Conservation (phyloP, 1,140 invertebrate species). For the Drosophila watanabei region DNA sequence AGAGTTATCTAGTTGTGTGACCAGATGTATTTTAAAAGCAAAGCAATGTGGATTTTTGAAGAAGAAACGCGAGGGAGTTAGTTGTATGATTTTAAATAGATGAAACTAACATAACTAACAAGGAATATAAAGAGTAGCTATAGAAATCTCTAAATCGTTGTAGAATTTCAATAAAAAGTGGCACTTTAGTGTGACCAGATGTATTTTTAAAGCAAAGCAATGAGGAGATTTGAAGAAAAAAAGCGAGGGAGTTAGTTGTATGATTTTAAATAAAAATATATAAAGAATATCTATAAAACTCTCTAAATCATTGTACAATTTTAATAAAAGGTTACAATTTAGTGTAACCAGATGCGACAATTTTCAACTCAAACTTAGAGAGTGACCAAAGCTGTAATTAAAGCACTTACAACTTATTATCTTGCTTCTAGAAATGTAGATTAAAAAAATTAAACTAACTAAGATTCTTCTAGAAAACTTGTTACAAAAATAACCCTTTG, state of each 20-base stretch:
- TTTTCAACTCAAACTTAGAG: too few species aligned
- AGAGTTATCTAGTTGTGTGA: conserved; percentile 36
- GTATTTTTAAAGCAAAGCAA: too few species aligned
- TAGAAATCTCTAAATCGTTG: not conserved
- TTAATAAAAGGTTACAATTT: not conserved
- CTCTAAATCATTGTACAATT: not conserved
- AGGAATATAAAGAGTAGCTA: not conserved
- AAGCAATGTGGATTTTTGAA: not conserved
- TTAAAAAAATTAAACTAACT: not conserved
- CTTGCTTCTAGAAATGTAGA: too few species aligned
- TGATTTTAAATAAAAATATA: not conserved
- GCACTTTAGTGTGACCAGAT: too few species aligned
- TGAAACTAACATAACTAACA: not conserved
- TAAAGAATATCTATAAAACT: not conserved
- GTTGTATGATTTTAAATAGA: not conserved
- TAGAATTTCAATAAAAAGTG: not conserved
- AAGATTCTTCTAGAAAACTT: not conserved
- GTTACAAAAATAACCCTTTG: not conserved
- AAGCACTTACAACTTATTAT: not conserved
- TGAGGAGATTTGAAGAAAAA: not conserved
- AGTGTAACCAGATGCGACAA: too few species aligned
- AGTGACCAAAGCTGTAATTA: not conserved
- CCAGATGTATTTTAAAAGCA: conserved; percentile 33
- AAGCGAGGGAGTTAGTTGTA: not conserved
- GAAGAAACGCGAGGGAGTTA: too few species aligned